Evolutionary conservation across 2,888 invertebrate species (phyloP).

Genomic region (Sturmia bella): DNA sequence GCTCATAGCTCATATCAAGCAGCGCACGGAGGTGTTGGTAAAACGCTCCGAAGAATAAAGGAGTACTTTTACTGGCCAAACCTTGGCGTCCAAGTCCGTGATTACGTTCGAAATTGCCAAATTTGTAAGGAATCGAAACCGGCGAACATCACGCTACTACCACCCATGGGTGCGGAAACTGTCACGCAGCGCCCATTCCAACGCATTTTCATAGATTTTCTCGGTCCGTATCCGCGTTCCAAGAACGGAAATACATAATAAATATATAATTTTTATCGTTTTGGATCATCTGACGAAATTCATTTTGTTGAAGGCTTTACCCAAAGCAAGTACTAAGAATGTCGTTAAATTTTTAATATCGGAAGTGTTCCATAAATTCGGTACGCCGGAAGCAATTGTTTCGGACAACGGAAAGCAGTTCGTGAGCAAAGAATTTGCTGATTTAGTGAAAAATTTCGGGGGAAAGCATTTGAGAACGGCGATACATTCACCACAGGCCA

Average conservation of each 20-base stretch:
- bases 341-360: not conserved
- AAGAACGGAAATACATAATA: too few species aligned
- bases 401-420: too few species aligned
- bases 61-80: too few species aligned
- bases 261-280: not conserved
- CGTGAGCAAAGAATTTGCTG: too few species aligned
- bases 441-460: not conserved
- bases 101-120: not conserved
- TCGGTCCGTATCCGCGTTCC: too few species aligned
- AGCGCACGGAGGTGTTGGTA: too few species aligned
- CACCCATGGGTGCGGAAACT: not conserved
- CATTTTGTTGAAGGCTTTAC: too few species aligned
- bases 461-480: not conserved
- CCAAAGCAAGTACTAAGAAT: not conserved
- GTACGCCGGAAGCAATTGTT: too few species aligned
- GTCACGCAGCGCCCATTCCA: too few species aligned
- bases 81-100: not conserved
- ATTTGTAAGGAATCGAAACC: not conserved
- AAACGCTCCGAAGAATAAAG: too few species aligned
- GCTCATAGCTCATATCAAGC: not conserved
- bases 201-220: not conserved
- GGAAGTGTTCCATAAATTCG: not conserved
- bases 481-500: not conserved
- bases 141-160: not conserved
- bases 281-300: not conserved